A percentile compares a stretch with the other conserved stretches of the same genome.
These are phyloP conservation scores for Piaya cayana DNA, from an alignment of 2,113 vertebrate species.

Conservation along the genomic window DNA sequence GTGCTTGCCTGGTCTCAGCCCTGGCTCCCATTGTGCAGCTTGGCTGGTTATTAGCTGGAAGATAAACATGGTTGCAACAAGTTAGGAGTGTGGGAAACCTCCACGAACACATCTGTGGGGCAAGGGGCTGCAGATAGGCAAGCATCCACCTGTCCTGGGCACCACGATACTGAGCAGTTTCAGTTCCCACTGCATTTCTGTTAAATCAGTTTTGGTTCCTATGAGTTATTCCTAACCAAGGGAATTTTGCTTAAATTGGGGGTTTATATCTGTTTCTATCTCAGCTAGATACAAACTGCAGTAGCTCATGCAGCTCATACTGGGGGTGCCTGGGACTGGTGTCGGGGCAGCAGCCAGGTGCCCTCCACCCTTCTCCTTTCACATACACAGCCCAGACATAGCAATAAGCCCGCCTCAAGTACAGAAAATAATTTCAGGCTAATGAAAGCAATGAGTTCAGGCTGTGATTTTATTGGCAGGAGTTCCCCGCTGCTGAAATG, in stretches of 20 bases:
- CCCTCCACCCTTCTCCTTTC: not conserved
- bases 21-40: rapidly evolving
- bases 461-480: slow-evolving; percentile 62
- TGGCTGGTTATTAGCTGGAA: not conserved
- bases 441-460: slow-evolving; percentile 19
- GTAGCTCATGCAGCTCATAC: not conserved
- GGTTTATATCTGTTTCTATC: not conserved
- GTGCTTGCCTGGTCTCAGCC: too few species aligned
- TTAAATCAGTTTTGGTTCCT: not conserved
- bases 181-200: not conserved
- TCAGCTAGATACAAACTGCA: not conserved
- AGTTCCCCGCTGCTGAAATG: slow-evolving; percentile 52
- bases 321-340: too few species aligned
- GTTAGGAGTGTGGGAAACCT: not conserved
- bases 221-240: not conserved
- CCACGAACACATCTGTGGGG: not conserved
- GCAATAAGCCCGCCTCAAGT: slow-evolving; percentile 34
- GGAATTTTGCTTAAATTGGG: not conserved
- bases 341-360: not conserved
- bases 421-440: slow-evolving; percentile 32
- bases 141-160: not conserved
- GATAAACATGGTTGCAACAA: not conserved
- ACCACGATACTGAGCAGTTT: not conserved
- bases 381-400: not conserved
- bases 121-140: not conserved